Evolutionary conservation across 1,140 invertebrate genomes (phyloP).

Genomic region (Centruroides sculpturatus): DNA sequence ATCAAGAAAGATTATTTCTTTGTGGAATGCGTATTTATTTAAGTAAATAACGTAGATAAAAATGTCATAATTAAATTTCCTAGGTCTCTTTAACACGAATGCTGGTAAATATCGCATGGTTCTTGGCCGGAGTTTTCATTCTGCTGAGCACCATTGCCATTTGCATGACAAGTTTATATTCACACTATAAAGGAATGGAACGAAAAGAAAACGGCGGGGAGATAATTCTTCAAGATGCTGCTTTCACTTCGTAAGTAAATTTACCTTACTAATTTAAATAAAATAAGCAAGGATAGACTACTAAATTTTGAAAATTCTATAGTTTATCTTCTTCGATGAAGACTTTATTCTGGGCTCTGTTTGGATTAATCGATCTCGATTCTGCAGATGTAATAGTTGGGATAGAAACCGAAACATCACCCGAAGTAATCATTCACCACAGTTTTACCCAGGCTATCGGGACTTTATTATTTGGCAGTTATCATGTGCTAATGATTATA

Average conservation of each 20-base stretch:
- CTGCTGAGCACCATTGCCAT: constrained; percentile 2
- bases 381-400: constrained; percentile 1
- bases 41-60: no score
- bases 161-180: constrained; percentile 3
- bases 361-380: constrained; percentile 31
- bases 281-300: background rate
- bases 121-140: constrained; percentile 1
- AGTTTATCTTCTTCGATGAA: constrained; percentile 32
- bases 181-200: constrained; percentile 7
- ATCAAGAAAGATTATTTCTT: no score
- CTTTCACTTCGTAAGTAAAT: constrained; percentile 2
- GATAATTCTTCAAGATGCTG: background rate
- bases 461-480: constrained; percentile 43
- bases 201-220: background rate
- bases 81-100: constrained; percentile 9
- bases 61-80: no score
- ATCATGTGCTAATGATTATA: constrained; percentile 48
- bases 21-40: no score
- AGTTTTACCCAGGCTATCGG: constrained; percentile 42
- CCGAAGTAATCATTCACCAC: constrained; percentile 25
- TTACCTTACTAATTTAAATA: background rate
- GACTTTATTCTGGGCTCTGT: constrained; percentile 59
- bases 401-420: background rate
- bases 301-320: background rate
- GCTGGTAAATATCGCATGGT: constrained; percentile 2